Evolutionary conservation across 2,888 invertebrate species (phyloP).

Genomic region (Mechanitis mazaeus): DNA sequence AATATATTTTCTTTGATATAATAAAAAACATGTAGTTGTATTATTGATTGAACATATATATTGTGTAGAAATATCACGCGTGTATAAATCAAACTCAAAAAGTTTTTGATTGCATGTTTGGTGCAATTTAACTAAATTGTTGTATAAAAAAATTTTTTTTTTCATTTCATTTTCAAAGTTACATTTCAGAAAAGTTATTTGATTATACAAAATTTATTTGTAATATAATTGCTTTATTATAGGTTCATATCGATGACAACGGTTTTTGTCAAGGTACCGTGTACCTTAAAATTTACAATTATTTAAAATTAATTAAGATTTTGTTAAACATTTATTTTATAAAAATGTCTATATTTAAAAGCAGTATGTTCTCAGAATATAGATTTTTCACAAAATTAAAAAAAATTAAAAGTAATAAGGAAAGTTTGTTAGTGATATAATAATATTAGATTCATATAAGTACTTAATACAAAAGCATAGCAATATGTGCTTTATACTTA

Average conservation of each 20-base stretch:
- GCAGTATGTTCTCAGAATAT: neutral
- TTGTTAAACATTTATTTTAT: no score
- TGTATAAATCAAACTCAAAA: no score
- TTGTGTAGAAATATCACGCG: no score
- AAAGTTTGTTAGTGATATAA: slow-evolving; percentile 7
- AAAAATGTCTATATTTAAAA: no score
- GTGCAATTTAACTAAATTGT: neutral
- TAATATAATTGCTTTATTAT: no score
- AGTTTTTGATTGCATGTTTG: no score
- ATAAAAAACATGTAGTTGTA: neutral
- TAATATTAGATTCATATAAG: slow-evolving; percentile 11
- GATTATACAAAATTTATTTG: no score
- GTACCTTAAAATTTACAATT: no score
- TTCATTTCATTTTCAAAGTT: neutral
- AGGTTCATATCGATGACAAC: no score
- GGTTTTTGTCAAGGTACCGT: no score
- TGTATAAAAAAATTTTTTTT: neutral
- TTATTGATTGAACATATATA: neutral
- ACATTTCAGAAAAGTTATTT: no score
- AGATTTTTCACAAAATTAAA: neutral
- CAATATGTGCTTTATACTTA: slow-evolving; percentile 8
- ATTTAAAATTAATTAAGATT: no score
- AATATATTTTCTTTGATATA: neutral
- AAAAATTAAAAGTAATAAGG: neutral
- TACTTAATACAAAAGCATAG: neutral